Base-by-base conservation (phyloP, 2,888 invertebrate species). In the Nymphalis urticae region DNA sequence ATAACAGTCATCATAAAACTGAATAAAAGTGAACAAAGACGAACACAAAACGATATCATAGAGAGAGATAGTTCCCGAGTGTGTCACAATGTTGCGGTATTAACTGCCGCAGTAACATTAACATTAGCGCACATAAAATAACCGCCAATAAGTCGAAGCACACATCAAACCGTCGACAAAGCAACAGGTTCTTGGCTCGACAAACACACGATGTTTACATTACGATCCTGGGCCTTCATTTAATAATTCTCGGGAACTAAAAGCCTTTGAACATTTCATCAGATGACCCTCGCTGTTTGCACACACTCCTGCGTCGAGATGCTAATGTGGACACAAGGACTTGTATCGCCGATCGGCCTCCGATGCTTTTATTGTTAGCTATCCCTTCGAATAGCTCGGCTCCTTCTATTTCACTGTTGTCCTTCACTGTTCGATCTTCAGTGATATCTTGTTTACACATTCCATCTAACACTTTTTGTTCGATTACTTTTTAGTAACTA, bases 231-330 rank as follows among this genome's bases (percentile, higher is more conserved):
- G 88, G 86, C 86, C 88, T 90, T 90, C 91, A 91, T 92, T 92
- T 90, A 92, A 92, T 92, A 92, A 92, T 92, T 91, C 92, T 92
- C 92, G 91, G 92, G 92, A 92, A 92, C 92, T 92, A 92, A 92
- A 92, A 92, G 92, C 90, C 92, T 92, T 92, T 91, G 92, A 92
- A 92, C 92, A 92, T 92, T 91, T 92, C 92, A 92, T 92, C 91
- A 90, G 92, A 90, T 92, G 92, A 92, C 92, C 92, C 92, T 89
- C 86, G 83, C 77, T 92, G 92, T 92, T 92, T 92, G 92, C 92
- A 90, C 88, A 89, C 86, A 91, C 92, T 90, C 88, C 89, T 89
- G 86, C 82, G 83, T 85, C 86, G 90, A 91, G 90, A 91, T 91
- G 92, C 92, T 92, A 91, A 91, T 92, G 92, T 92, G 88, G 92